A percentile compares a stretch with the other conserved stretches of the same genome.
These are phyloP conservation scores for Malurus elegans DNA, from an alignment of 2,113 vertebrate genomes.

Conservation along the genomic window DNA sequence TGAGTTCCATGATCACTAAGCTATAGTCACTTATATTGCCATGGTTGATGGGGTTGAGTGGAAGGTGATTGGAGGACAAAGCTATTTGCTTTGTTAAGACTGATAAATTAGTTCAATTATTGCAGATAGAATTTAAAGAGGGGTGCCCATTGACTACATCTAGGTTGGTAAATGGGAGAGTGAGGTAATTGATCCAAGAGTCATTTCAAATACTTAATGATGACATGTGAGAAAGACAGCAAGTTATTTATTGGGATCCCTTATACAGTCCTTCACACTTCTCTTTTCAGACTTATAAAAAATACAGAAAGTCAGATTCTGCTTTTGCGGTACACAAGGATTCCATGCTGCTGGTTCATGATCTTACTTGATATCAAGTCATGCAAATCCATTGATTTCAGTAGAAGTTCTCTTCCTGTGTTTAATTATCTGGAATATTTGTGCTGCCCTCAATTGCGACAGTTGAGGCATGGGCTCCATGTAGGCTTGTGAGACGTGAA, in stretches of 20 bases:
- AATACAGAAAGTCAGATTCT: background rate
- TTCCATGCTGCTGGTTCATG: background rate
- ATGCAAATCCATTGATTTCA: background rate
- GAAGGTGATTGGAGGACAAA: background rate
- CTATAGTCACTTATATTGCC: background rate
- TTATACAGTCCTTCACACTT: background rate
- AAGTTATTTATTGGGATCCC: background rate
- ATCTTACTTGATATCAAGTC: background rate
- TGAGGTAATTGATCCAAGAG: background rate
- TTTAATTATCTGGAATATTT: background rate
- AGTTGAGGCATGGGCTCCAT: too few species aligned
- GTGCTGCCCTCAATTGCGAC: background rate
- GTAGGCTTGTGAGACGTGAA: too few species aligned
- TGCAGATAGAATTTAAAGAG: background rate
- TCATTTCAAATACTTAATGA: background rate
- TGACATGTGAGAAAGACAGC: background rate
- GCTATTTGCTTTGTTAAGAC: background rate
- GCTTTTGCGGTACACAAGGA: background rate
- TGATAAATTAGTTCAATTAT: conserved; percentile 16
- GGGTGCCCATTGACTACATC: background rate
- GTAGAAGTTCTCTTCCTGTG: background rate
- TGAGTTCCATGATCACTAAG: background rate
- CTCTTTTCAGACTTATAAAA: background rate
- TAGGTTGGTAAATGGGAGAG: background rate
- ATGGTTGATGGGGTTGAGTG: background rate